Evolutionary conservation across 2,113 vertebrate genomes (phyloP).

Genomic region (Fulmarus glacialis): DNA sequence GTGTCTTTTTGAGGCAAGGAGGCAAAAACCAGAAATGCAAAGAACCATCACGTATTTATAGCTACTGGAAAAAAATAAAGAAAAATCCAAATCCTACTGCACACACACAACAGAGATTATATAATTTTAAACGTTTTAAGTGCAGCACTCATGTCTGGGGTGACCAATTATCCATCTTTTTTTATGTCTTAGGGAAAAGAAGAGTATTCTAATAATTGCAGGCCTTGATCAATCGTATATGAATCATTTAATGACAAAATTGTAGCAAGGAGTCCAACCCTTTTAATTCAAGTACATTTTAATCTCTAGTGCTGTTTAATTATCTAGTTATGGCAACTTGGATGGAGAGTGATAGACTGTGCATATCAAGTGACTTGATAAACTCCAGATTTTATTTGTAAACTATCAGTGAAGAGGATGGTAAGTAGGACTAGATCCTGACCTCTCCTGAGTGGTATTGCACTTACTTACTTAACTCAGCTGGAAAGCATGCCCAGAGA

Average conservation of each 20-base stretch:
- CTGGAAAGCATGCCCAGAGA: background rate
- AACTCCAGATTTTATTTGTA: background rate
- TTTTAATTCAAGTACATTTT: background rate
- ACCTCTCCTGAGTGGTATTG: background rate
- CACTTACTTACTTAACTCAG: background rate
- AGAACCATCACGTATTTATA: background rate
- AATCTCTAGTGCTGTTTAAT: background rate
- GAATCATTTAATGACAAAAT: slow-evolving; percentile 2
- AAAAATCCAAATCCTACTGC: background rate
- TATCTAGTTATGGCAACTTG: background rate
- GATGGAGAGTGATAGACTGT: background rate
- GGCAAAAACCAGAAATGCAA: background rate
- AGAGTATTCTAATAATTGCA: background rate
- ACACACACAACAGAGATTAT: background rate
- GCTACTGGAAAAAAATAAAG: background rate
- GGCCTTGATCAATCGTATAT: background rate
- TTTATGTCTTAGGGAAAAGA: background rate
- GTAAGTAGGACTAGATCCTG: background rate
- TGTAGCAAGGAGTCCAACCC: background rate
- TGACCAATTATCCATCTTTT: background rate
- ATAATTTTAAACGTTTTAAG: background rate
- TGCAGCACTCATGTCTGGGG: background rate
- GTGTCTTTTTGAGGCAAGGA: background rate
- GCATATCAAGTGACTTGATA: background rate
- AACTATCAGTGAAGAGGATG: background rate